Evolutionary conservation across 2,888 invertebrate species (phyloP).

Genomic region (Calameuta filiformis): DNA sequence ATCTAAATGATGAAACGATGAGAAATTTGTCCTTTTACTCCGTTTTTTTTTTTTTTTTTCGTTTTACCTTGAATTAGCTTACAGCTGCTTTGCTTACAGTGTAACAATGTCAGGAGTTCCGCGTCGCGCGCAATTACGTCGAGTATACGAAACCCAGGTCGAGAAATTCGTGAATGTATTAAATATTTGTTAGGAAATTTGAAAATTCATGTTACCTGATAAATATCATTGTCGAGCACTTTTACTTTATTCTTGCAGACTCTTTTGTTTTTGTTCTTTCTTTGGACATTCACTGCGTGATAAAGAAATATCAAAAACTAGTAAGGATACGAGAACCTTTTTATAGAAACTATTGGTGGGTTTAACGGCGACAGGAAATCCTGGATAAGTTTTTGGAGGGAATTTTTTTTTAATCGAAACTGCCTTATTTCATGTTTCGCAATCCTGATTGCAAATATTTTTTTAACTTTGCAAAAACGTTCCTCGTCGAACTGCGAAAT

Average conservation of each 20-base stretch:
- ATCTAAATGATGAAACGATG: slow-evolving; percentile 56
- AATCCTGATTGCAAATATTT: neutral
- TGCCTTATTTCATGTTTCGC: neutral
- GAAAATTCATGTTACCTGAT: neutral
- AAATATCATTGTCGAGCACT: neutral
- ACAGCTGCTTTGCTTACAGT: neutral
- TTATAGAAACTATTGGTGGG: neutral
- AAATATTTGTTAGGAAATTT: neutral
- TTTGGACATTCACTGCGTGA: neutral
- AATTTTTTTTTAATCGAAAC: neutral
- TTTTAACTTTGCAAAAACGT: neutral
- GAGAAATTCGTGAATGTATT: neutral
- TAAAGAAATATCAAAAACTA: neutral
- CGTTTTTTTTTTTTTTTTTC: neutral
- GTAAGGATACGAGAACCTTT: neutral
- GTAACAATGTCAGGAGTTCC: neutral
- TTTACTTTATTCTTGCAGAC: neutral
- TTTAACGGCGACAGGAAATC: neutral
- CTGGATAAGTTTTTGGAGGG: neutral
- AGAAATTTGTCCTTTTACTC: slow-evolving; percentile 33
- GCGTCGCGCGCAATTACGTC: neutral
- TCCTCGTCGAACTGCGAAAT: neutral
- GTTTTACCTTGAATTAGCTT: neutral
- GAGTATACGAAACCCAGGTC: neutral
- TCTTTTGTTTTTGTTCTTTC: neutral